These are phyloP conservation scores for Brachypodius melanocephalos DNA, from an alignment of 2,113 vertebrate genomes.

Conservation along the genomic window DNA sequence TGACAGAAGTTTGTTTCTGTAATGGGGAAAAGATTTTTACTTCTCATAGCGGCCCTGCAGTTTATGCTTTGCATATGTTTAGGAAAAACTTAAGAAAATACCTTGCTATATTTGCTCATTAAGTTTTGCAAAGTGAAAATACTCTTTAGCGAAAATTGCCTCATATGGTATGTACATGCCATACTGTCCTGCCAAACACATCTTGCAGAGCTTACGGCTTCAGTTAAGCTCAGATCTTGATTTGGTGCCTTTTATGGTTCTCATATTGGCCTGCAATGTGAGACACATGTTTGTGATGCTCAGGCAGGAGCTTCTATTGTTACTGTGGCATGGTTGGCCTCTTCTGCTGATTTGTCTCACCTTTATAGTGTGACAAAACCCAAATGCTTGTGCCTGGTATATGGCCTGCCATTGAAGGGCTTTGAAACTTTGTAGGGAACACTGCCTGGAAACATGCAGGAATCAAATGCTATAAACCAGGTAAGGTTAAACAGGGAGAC, in stretches of 20 bases:
- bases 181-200: background rate
- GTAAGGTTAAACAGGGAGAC: rapidly evolving
- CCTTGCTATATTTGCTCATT: background rate
- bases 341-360: background rate
- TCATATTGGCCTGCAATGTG: background rate
- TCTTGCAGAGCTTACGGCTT: background rate
- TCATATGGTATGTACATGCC: background rate
- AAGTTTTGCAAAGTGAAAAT: background rate
- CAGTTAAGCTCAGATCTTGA: background rate
- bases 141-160: background rate
- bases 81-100: background rate
- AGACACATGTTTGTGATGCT: background rate
- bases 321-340: background rate
- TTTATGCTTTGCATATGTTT: background rate
- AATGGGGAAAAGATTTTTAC: background rate
- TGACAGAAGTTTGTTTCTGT: background rate
- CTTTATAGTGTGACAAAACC: background rate
- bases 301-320: background rate
- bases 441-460: background rate
- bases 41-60: rapidly evolving
- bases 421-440: background rate
- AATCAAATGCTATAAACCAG: background rate
- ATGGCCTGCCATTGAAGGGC: background rate
- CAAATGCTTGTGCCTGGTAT: background rate
- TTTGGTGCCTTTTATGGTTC: background rate